Percentiles rank a stretch among this genome's conserved stretches.
phyloP scores from a whole-genome alignment of 2,113 vertebrate species.

The Spea bombifrons region DNA sequence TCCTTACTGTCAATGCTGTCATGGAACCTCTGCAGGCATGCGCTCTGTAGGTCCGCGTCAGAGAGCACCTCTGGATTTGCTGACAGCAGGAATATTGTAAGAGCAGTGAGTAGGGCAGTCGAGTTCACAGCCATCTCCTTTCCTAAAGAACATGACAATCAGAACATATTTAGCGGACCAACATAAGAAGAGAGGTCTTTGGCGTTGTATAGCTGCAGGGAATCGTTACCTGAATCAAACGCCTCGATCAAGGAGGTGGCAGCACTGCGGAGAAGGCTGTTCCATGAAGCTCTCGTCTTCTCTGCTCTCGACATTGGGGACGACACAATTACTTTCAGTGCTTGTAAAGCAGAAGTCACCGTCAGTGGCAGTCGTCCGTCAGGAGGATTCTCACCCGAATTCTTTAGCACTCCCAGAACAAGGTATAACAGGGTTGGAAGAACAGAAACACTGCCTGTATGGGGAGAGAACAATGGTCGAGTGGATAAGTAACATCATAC shows the following conservation, averaged over 20 bases:
- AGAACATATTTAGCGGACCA: not conserved
- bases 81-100: constrained; percentile 82
- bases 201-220: not conserved
- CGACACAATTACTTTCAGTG: constrained; percentile 76
- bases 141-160: constrained; percentile 15
- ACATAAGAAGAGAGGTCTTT: not conserved
- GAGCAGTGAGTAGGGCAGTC: constrained; percentile 75
- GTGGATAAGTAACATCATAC: too few species aligned
- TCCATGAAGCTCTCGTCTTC: constrained; percentile 82
- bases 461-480: constrained; percentile 15
- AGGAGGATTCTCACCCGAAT: constrained; percentile 67
- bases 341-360: constrained; percentile 74
- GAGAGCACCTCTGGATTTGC: constrained; percentile 76
- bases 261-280: constrained; percentile 74
- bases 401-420: constrained; percentile 80
- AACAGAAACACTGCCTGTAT: constrained; percentile 87
- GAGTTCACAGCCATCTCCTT: constrained; percentile 65
- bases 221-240: constrained; percentile 71
- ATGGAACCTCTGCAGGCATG: constrained; percentile 77
- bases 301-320: constrained; percentile 86
- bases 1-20: constrained; percentile 76
- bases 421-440: constrained; percentile 89
- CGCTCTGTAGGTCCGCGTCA: constrained; percentile 70
- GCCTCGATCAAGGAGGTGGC: constrained; percentile 75
- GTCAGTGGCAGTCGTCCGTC: constrained; percentile 61